Base-by-base conservation (phyloP, 1,140 invertebrate species). In the Agrilus planipennis region DNA sequence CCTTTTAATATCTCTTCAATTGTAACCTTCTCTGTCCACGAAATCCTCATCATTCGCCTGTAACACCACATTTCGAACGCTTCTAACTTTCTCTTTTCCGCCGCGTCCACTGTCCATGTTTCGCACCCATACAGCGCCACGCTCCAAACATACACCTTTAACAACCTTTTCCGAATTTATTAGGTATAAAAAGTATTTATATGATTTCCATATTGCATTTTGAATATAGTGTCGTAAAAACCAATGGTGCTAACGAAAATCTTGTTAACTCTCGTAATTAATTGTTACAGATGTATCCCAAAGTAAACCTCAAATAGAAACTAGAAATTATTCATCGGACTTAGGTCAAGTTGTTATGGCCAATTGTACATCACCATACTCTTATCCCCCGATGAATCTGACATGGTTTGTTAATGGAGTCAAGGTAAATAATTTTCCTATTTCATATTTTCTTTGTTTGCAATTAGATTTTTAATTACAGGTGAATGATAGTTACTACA, bases 391-490 rank as follows among this genome's bases (percentile, higher is more conserved):
- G 2, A 76, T 81, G 14, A 83, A 83, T 60, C 67, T 87, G 34
- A 81, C 79, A 27, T 85, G 81, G 81, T 71, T 75, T 28, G 71
- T 85, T 51, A 86, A 85, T 57, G 76, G 73, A 49, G 67, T 71
- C 59, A 68, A 71, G 72, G 82, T 84, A 69, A 55, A 64, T 64
- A 34, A 34, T 18, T 17, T 34, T 34, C 32, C 16, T 34, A 14
- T 34, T 34, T 18, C 19, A 17, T 34, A 9, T 12, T 27, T 27
- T 27, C 23, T 12, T 27, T 27, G 7, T 27, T 27, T 27, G 7
- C 23, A 12, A 12, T 27, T 27, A 9, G 7, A n/a, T 12, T 45
- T 16, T 49, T 21, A 22, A 18, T 53, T 55, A 10, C 49, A 55
- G 53, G 42, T 53, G 12, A 53, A 53, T 35, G 44, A 36, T 18